phyloP scores from a whole-genome alignment of 1,140 invertebrate species.

The Proales similis region DNA sequence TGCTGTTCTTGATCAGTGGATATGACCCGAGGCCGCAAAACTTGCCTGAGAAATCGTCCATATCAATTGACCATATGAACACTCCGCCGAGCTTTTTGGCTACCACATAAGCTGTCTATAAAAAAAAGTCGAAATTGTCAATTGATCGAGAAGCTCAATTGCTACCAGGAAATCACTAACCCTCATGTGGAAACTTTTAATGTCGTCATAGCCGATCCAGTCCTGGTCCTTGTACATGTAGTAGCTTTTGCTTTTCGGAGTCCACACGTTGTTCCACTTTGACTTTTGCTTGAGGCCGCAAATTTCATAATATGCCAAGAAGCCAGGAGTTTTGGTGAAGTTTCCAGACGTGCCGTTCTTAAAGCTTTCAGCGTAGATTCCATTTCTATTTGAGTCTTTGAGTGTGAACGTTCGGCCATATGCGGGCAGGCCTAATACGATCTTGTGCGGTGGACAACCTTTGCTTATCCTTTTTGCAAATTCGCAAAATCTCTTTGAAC shows the following conservation, averaged over 20 bases:
- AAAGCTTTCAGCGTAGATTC: conserved; percentile 2
- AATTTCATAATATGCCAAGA: conserved; percentile 82
- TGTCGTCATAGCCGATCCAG: conserved; percentile 88
- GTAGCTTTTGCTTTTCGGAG: conserved; percentile 44
- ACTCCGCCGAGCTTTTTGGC: conserved; percentile 58
- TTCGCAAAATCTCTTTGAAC: neutral
- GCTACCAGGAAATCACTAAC: conserved; percentile 1
- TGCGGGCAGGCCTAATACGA: conserved; percentile 62
- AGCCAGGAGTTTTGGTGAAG: conserved; percentile 66
- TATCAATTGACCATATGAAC: conserved; percentile 44
- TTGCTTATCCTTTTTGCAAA: conserved; percentile 36
- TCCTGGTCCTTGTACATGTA: conserved; percentile 77
- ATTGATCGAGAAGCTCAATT: neutral
- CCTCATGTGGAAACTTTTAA: conserved; percentile 26
- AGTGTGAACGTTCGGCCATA: conserved; percentile 74
- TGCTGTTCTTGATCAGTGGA: conserved; percentile 69
- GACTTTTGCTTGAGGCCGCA: conserved; percentile 52
- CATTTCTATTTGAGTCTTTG: conserved; percentile 1
- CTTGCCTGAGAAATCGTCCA: conserved; percentile 49
- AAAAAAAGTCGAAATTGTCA: neutral
- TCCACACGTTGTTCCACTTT: conserved; percentile 30
- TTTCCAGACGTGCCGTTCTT: conserved; percentile 2
- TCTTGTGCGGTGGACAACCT: conserved; percentile 26
- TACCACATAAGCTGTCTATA: conserved; percentile 71
- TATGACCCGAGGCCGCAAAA: conserved; percentile 72